Evolutionary conservation across 2,113 vertebrate genomes (phyloP).

Genomic region (Cisticola juncidis): DNA sequence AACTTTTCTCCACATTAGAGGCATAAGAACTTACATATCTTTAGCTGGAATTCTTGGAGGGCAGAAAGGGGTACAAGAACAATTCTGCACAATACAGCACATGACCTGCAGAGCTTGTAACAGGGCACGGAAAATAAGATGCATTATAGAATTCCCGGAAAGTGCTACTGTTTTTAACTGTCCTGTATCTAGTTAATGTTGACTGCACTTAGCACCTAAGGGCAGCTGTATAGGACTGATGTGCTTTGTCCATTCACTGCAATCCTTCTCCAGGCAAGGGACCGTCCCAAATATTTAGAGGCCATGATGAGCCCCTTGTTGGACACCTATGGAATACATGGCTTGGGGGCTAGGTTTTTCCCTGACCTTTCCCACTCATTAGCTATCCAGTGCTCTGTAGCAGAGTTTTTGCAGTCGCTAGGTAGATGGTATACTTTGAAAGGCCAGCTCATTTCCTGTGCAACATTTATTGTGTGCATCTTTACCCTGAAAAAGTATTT

Average conservation of each 20-base stretch:
- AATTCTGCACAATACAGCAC: not conserved
- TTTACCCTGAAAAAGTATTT: not conserved
- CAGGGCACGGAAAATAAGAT: not conserved
- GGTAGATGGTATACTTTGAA: not conserved
- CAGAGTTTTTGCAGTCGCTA: not conserved
- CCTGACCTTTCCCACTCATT: not conserved
- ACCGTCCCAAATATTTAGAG: not conserved
- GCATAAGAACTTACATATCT: not conserved
- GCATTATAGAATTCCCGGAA: not conserved
- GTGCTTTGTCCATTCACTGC: not conserved
- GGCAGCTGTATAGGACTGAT: not conserved
- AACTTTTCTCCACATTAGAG: not conserved
- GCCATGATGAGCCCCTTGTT: not conserved
- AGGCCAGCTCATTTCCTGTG: not conserved
- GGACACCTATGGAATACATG: not conserved
- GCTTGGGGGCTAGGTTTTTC: not conserved
- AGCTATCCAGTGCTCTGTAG: not conserved
- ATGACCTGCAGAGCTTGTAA: not conserved
- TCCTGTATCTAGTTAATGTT: not conserved
- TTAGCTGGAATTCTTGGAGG: not conserved
- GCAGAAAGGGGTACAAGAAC: not conserved
- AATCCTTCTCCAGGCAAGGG: not conserved
- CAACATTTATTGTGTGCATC: not conserved
- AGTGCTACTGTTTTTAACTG: not conserved
- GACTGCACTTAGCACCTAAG: not conserved